Evolutionary conservation across 2,797 vertebrate species (phyloP), one percentile per base, ranked within the genome.

Genomic region (Acanthiza pusilla): DNA sequence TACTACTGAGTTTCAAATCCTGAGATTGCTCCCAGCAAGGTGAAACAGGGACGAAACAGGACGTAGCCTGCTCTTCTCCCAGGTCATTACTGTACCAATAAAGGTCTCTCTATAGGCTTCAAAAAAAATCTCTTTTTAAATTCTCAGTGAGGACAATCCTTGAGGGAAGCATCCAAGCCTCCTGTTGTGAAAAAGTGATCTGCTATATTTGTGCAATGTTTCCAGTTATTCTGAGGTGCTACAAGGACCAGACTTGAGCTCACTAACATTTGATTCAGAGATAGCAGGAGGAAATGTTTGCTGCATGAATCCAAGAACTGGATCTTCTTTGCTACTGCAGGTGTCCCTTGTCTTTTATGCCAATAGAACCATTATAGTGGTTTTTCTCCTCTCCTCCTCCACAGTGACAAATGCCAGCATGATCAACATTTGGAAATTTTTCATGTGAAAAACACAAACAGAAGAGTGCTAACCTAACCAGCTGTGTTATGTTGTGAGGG

Each of bases 321-420:
- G 30, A 62, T 80, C 82, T 87, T 79, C 61, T 74, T 80, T 54
- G 67, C 30, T 65, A 20, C 36, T 85, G 91, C 81, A 85, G 79
- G 95, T 90, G 70, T 88, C 76, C 57, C 55, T 85, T 62, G 20
- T 48, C 72, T 88, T 75, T 92, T 70, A 75, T 66, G 91, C 91
- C 91, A 96, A 63, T 4, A 66, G 54, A 54, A 78, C 62, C 36
- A 84, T 86, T 88, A 89, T 25, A 30, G 58, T 27, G 47, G 83
- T 53, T 89, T 84, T 58, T 3, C 23, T 38, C 16, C 21, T 65
- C 32, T 91, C 60, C 34, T 79, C 87, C 83, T 85, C 32, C 50
- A 45, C 45, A 75, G 21, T 29, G 54, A 81, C 30, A 90, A 92
- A 87, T 5, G 15, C 34, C 74, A 94, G 50, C 48, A 84, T 43